Evolutionary conservation across 1,140 invertebrate species (phyloP), one percentile per base, ranked within the genome.

Genomic region (Triops longicaudatus): DNA sequence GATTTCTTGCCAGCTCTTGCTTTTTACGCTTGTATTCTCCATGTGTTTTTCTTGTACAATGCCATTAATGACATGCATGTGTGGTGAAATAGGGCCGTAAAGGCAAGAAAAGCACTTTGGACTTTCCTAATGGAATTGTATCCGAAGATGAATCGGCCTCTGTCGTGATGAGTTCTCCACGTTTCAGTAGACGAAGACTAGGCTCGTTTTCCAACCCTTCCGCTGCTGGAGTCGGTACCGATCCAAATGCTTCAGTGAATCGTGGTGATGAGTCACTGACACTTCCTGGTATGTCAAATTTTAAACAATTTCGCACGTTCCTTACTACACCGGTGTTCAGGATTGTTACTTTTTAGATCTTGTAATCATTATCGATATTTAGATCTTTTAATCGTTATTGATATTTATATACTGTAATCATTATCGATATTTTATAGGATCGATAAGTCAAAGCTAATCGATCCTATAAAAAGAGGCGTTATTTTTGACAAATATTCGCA

Each of bases 121-220:
- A 71, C 31, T 79, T 87, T 71, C 85, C 86, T 74, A 86, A 86
- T 81, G 85, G 84, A 43, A 83, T 82, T 26, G 85, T 86, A 73
- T 87, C 87, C 9, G 89, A 89, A 31, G 89, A 90, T 79, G 81
- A 84, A 80, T 88, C 89, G 79, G 89, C 90, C 76, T 86, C 89
- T 72, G 90, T 89, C 10, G 85, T 88, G 22, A 85, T 87, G 5
- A 88, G 88, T 73, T 92, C 91, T 41, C 92, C 91, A 1, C 88
- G 87, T 4, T 83, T 93, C 2, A 85, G 86, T 12, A 84, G 91
- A 79, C 84, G 90, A 74, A 85, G 91, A 73, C 82, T 92, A 74
- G 90, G 90, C 42, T 91, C 91, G 0, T 90, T 88, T 80, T 88
- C 87, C 1, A 87, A 87, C 76, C 84, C 85, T 9, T 78, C 79